A percentile compares a stretch with the other conserved stretches of the same genome.
These are phyloP conservation scores for Onychomys torridus DNA, from an alignment of 2,797 vertebrate genomes.

Conservation along the genomic window DNA sequence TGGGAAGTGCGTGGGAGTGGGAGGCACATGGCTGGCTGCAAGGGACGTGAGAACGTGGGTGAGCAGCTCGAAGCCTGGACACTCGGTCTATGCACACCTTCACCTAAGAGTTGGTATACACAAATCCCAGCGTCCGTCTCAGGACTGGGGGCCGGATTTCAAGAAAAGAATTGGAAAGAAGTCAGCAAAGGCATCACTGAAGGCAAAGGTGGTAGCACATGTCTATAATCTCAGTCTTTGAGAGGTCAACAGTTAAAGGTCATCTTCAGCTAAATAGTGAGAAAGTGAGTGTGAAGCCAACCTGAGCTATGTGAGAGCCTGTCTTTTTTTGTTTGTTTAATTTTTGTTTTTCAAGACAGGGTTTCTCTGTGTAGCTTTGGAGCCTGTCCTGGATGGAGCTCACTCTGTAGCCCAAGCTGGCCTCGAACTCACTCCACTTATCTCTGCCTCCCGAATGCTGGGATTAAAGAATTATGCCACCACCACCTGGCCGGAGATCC, in stretches of 20 bases:
- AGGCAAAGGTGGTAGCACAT: neutral
- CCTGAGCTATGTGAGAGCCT: neutral
- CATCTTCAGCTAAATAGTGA: neutral
- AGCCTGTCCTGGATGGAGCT: too few relatives aligned
- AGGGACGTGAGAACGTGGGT: neutral
- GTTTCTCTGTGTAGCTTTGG: too few relatives aligned
- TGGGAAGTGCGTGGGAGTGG: neutral
- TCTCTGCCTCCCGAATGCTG: too few relatives aligned
- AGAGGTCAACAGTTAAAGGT: neutral
- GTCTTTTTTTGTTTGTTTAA: neutral
- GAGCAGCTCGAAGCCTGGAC: neutral
- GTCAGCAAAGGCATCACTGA: constrained; percentile 9
- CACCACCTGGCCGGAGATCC: neutral
- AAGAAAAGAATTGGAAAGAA: constrained; percentile 39
- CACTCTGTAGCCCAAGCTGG: too few relatives aligned
- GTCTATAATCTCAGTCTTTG: neutral
- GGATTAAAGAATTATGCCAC: too few relatives aligned
- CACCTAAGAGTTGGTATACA: neutral
- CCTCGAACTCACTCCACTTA: too few relatives aligned
- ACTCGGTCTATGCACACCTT: neutral
- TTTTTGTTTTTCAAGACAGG: too few relatives aligned
- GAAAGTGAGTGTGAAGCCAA: neutral
- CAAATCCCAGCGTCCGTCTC: neutral
- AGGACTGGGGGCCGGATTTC: neutral
- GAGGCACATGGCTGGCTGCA: neutral